Evolutionary conservation across 2,888 invertebrate species (phyloP), one percentile per base, ranked within the genome.

Genomic region (Clunio marinus): DNA sequence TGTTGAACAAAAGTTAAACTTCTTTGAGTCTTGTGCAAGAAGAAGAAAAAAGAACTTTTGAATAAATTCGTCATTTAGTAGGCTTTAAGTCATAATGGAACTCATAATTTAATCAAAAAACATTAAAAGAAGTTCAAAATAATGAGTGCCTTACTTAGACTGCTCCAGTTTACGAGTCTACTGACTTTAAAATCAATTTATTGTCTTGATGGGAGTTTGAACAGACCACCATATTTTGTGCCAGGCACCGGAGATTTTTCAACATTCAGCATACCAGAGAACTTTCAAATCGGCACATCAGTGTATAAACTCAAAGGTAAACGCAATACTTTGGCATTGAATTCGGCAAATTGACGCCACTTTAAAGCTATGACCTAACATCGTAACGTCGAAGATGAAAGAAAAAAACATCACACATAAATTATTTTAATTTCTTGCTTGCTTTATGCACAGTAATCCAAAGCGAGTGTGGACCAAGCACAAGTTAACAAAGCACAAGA

Each of bases 231-330:
- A 0, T 86, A 87, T 74, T 91, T 91, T 76, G 78, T 88, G 24
- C 84, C 87, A 22, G 87, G 87, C 71, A 79, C 80, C 1, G 90
- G 91, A 1, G 91, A 91, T 75, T 89, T 91, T 88, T 83, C 87
- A 1, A 83, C 86, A 70, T 86, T 91, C 74, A 85, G 86, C 69
- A 77, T 91, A 10, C 82, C 86, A 8, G 91, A 91, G 76, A 85
- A 89, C 72, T 88, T 89, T 1, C 82, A 83, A 37, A 86, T 88
- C 10, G 90, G 89, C 35, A 86, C 88, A 69, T 87, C 88, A 0
- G 86, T 90, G 1, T 90, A 89, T 78, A 88, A 88, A 72, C 81
- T 89, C 41, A 85, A 85, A 81, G 89, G 88, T 82, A 80, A 80
- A 74, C 73, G 5, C 17, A 17, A 4, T 45, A 4, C n/a, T 8